Conservation (phyloP, 2,797 vertebrate genomes). For the Pagetopsis macropterus region DNA sequence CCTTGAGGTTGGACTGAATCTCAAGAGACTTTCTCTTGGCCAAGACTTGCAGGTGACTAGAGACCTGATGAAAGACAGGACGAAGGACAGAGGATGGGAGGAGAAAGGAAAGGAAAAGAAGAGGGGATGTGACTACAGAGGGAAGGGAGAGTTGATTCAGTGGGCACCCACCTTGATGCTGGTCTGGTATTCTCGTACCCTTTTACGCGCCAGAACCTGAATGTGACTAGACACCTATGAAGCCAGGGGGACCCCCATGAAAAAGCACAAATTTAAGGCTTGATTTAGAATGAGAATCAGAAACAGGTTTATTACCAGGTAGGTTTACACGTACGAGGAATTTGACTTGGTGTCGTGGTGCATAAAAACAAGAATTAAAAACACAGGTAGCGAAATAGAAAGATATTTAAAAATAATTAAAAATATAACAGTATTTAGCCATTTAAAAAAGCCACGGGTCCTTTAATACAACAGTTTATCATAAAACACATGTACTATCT, state of each 20-base stretch:
- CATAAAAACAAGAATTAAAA: too few relatives aligned
- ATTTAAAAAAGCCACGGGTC: neutral
- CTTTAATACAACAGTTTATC: neutral
- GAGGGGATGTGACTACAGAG: slow-evolving; percentile 80
- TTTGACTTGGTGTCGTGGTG: too few relatives aligned
- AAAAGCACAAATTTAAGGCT: slow-evolving; percentile 59
- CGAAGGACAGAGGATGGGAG: slow-evolving; percentile 69
- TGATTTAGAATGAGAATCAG: slow-evolving; percentile 12
- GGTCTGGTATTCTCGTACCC: slow-evolving; percentile 97
- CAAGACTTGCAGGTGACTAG: slow-evolving; percentile 99
- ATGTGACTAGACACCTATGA: slow-evolving; percentile 98
- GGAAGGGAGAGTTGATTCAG: slow-evolving; percentile 58
- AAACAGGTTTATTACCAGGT: too few relatives aligned
- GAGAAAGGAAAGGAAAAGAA: slow-evolving; percentile 73
- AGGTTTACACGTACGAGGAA: too few relatives aligned
- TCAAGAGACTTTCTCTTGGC: slow-evolving; percentile 97
- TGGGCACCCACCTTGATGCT: slow-evolving; percentile 94
- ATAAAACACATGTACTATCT: neutral
- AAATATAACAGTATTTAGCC: neutral
- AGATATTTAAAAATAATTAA: too few relatives aligned
- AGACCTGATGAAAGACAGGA: slow-evolving; percentile 92
- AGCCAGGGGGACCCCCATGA: slow-evolving; percentile 65
- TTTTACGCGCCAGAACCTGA: slow-evolving; percentile 99
- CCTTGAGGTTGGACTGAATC: slow-evolving; percentile 98
- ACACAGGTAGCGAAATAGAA: too few relatives aligned